Evolutionary conservation across 64 coral and sea anemone species (phyloP), one percentile per base, ranked within the genome.

Genomic region (Montipora foliosa): DNA sequence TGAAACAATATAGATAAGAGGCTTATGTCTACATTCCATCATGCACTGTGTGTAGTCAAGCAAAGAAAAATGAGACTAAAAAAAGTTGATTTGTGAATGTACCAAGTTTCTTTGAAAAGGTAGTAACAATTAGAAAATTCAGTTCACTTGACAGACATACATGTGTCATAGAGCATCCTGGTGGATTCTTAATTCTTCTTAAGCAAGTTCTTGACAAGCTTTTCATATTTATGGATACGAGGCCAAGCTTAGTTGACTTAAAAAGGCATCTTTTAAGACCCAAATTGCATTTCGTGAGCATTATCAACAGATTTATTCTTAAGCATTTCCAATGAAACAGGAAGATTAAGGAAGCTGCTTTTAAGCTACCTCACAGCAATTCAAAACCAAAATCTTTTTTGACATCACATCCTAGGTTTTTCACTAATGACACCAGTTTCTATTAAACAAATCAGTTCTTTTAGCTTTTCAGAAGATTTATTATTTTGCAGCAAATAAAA

Each of bases 11-110:
- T 48, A 78, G 47, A 78, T 78, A 78, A 78, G 45, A 78, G 14
- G 76, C 76, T 78, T 78, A 78, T 49, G 76, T 78, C 76, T 78
- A 16, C 76, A 78, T 78, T 78, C 76, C 76, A 78, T 19, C 76
- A 78, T 78, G 76, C 44, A 49, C 76, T 19, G 19, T 5, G 11
- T 8, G 47, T 49, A 49, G 76, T 46, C 24, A 76, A 45, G 74
- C 24, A 73, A 5, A 24, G n/a, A 37, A 22, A 21, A 9, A 13
- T 10, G 3, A 9, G 37, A 14, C 22, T 46, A 2, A 46, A 11
- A 71, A 4, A 71, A 71, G 68, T 21, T 71, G 68, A 71, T 24
- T 71, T 71, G 62, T 67, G 15, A 71, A 71, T 22, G 4, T 71
- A 19, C n/a, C 68, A 71, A 8, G 53, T 57, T 57, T 57, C 53